A percentile compares a stretch with the other conserved stretches of the same genome.
Evolutionary conservation across 1,140 invertebrate genomes (phyloP).

Genomic region (Hermetia illucens): DNA sequence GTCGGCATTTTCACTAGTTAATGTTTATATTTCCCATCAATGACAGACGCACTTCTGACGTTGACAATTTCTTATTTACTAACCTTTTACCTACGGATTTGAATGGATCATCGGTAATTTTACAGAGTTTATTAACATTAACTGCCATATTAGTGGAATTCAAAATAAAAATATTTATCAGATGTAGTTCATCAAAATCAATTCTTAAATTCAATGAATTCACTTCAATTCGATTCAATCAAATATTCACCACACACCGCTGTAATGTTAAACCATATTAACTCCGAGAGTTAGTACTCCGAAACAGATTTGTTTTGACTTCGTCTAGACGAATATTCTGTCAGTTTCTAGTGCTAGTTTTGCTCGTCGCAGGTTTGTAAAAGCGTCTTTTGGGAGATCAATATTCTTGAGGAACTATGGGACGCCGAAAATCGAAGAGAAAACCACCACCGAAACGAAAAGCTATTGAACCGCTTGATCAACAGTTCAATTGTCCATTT

Average conservation of each 20-base stretch:
- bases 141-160: not conserved
- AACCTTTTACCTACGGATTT: not conserved
- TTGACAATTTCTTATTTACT: not conserved
- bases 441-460: slow-evolving; percentile 93
- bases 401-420: too few relatives aligned
- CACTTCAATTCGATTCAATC: too few relatives aligned
- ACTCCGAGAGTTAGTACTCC: too few relatives aligned
- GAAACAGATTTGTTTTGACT: too few relatives aligned
- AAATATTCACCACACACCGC: too few relatives aligned
- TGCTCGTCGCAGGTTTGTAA: too few relatives aligned
- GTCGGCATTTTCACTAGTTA: not conserved
- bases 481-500: slow-evolving; percentile 97
- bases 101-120: too few relatives aligned
- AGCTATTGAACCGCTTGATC: slow-evolving; percentile 85
- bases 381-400: too few relatives aligned
- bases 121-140: not conserved
- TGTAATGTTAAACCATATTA: too few relatives aligned
- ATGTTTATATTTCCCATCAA: not conserved
- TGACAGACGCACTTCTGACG: not conserved
- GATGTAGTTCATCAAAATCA: not conserved
- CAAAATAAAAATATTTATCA: not conserved
- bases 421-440: slow-evolving; percentile 89
- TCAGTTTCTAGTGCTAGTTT: too few relatives aligned
- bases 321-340: too few relatives aligned
- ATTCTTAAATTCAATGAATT: not conserved